Percentiles rank a stretch among this genome's conserved stretches.
Evolutionary conservation across 2,113 vertebrate genomes (phyloP).

Genomic region (Boleophthalmus pectinirostris): DNA sequence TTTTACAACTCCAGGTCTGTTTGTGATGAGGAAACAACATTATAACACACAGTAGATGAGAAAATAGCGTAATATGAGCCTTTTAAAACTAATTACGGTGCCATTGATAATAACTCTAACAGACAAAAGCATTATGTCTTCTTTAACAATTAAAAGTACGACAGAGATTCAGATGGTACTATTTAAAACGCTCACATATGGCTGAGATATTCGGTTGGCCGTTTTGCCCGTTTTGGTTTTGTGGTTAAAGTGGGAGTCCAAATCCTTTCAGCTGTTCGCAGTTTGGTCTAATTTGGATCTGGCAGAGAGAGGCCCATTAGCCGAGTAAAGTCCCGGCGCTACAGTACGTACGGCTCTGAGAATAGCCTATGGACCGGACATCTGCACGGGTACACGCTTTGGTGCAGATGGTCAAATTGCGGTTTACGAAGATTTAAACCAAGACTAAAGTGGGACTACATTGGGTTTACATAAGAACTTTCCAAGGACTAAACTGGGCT

Average conservation of each 20-base stretch:
- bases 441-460: not conserved
- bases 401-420: not conserved
- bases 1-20: too few relatives aligned
- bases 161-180: not conserved
- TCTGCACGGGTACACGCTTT: not conserved
- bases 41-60: too few relatives aligned
- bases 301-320: not conserved
- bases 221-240: not conserved
- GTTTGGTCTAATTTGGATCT: constrained; percentile 9
- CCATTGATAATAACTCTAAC: too few relatives aligned
- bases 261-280: not conserved
- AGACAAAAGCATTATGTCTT: too few relatives aligned
- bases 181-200: not conserved
- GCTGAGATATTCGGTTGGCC: not conserved
- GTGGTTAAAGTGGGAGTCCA: not conserved
- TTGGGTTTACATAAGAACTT: too few relatives aligned
- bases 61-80: too few relatives aligned
- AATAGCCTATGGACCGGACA: not conserved
- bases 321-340: not conserved
- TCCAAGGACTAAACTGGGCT: too few relatives aligned
- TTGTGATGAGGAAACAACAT: too few relatives aligned
- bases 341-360: not conserved
- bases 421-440: not conserved
- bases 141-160: not conserved
- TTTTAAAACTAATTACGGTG: too few relatives aligned